phyloP scores from a whole-genome alignment of 1,140 invertebrate genomes.

The Bombus picipes region DNA sequence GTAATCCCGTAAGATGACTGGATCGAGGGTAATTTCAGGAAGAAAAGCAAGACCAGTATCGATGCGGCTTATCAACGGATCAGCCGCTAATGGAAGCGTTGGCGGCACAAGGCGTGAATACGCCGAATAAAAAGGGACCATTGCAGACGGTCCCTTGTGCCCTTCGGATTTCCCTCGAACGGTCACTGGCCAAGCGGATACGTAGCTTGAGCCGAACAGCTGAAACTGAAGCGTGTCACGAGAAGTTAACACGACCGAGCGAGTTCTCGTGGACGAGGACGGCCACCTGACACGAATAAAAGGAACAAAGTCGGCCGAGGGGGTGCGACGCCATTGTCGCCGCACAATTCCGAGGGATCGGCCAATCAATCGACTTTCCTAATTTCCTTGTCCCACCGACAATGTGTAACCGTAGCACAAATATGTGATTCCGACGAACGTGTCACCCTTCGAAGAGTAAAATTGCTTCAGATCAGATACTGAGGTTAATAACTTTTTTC shows the following conservation, averaged over 20 bases:
- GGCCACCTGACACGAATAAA: constrained; percentile 61
- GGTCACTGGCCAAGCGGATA: background rate
- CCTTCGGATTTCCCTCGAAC: background rate
- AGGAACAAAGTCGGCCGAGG: constrained; percentile 15
- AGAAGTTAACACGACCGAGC: constrained; percentile 55
- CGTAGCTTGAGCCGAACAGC: constrained; percentile 42
- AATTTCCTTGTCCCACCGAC: constrained; percentile 46
- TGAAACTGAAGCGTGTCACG: constrained; percentile 68
- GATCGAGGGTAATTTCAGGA: constrained; percentile 5
- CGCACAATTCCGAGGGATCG: constrained; percentile 46
- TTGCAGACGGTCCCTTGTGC: background rate
- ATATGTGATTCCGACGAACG: background rate
- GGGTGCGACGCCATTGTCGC: constrained; percentile 48
- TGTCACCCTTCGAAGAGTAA: background rate
- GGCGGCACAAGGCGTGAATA: constrained; percentile 47
- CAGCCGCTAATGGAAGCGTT: constrained; percentile 71
- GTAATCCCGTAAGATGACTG: constrained; percentile 64
- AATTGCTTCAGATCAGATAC: background rate
- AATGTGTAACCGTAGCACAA: background rate
- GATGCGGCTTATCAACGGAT: constrained; percentile 72
- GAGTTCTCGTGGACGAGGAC: constrained; percentile 33
- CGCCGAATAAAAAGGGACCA: constrained; percentile 63
- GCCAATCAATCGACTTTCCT: constrained; percentile 65
- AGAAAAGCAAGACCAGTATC: constrained; percentile 56
- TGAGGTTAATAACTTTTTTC: background rate